Conservation (phyloP, 2,113 vertebrate species). For the pig (Sus scrofa) region T2T-Sscrofa CM000827.6:47074001-47074500, state of each 20-base stretch:
- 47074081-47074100: neutral
- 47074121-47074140: neutral
- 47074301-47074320: neutral
- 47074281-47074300: neutral
- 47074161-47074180: neutral
- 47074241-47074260: neutral
- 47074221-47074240: neutral
- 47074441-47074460: neutral
- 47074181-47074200: neutral
- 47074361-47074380: neutral
- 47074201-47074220: neutral
- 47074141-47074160: neutral
- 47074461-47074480: neutral
- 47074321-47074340: neutral
- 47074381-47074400: neutral
- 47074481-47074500: accelerated
- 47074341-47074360: neutral
- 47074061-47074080: neutral
- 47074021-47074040: neutral
- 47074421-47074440: accelerated
- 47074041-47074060: neutral
- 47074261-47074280: neutral
- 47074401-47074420: neutral
- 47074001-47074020: neutral
- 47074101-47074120: neutral